A percentile compares a stretch with the other conserved stretches of the same genome.
These are phyloP conservation scores for Rhagonycha lutea DNA, from an alignment of 2,888 invertebrate species.

Conservation along the genomic window DNA sequence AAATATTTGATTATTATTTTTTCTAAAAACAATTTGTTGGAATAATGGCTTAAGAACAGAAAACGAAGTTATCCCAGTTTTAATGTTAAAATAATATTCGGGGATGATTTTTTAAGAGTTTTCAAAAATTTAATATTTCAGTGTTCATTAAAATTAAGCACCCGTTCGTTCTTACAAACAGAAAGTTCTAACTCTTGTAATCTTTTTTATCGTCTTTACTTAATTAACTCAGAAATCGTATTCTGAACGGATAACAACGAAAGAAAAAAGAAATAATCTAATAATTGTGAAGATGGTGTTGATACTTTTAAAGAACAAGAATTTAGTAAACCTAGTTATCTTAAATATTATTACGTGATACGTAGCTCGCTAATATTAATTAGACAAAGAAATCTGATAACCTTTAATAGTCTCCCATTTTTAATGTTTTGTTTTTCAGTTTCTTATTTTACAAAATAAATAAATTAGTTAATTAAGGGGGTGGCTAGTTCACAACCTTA, in stretches of 20 bases:
- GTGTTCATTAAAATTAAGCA: constrained; percentile 43
- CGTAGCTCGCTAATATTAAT: background rate
- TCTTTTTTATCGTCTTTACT: constrained; percentile 45
- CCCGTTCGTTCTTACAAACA: constrained; percentile 42
- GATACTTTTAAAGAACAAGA: constrained; percentile 43
- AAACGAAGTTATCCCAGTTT: background rate
- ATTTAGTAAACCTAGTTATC: constrained; percentile 42
- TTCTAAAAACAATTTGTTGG: background rate
- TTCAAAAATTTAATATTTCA: constrained; percentile 27
- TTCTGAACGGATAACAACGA: constrained; percentile 43
- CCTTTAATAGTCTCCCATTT: background rate
- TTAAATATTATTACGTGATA: constrained; percentile 35
- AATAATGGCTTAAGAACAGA: background rate
- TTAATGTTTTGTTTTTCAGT: background rate
- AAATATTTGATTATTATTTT: background rate
- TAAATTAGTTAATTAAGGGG: background rate
- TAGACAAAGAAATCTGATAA: background rate
- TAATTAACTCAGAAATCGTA: constrained; percentile 47
- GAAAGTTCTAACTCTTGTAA: constrained; percentile 43
- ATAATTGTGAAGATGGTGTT: constrained; percentile 41
- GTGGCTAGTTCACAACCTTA: background rate
- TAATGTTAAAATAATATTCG: constrained; percentile 22
- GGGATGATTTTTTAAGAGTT: constrained; percentile 26
- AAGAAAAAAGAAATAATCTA: constrained; percentile 40
- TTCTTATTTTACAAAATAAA: background rate